Evolutionary conservation across 1,140 invertebrate genomes (phyloP), one percentile per base, ranked within the genome.

Genomic region (Bilobella aurantiaca): DNA sequence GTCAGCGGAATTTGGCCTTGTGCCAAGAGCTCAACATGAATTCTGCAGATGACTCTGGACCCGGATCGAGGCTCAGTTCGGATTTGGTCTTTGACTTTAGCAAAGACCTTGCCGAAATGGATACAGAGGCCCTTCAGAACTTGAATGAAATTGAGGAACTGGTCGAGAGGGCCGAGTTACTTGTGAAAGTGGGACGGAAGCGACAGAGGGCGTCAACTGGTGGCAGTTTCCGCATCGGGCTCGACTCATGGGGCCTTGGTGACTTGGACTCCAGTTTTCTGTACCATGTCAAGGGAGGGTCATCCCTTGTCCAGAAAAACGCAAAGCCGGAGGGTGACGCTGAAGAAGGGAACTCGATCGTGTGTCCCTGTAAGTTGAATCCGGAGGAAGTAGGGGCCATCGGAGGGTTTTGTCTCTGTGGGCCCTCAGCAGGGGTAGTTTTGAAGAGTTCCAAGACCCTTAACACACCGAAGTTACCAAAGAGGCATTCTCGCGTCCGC

Each of bases 111-210:
- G 8, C 14, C 8, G 57, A 12, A 58, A 58, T 58, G 29, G 57
- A 58, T 3, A 14, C 49, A 25, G 5, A 5, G 31, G 31, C 47
- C 34, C 32, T 68, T 18, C 60, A 61, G 1, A 66, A 68, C 3
- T 32, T 72, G 23, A 57, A 69, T 30, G 71, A 69, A 62, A 70
- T 70, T 42, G 68, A 69, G 21, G 69, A 70, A 37, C 42, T 73
- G 28, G 71, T 73, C 31, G 64, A 70, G 18, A 68, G 70, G 12
- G 71, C 69, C 8, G 71, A 73, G 56, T 47, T 61, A 12, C 37
- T 73, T 42, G 64, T 68, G n/a, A 49, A 72, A 42, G 29, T 49
- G 34, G 64, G 66, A 14, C 37, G 64, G 14, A 61, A 42, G 30
- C 12, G 21, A 21, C 16, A 23, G 32, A 8, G 59, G 42, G 12